Evolutionary conservation across 2,888 invertebrate genomes (phyloP).

Genomic region (Pinctada fucata): DNA sequence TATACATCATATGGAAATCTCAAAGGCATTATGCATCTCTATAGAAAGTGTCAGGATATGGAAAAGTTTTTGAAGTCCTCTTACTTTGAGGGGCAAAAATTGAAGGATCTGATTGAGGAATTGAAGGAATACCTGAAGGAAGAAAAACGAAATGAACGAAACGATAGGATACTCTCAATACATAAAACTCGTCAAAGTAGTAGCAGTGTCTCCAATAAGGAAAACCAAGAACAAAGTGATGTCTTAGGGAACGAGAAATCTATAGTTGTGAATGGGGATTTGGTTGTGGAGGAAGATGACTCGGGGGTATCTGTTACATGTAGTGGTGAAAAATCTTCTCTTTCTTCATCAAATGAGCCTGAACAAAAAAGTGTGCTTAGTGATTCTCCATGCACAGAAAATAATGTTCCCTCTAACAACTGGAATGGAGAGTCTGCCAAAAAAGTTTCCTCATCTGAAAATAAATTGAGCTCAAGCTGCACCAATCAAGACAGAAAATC

Average conservation of each 20-base stretch:
- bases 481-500: not conserved
- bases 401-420: not conserved
- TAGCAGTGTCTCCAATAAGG: not conserved
- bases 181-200: constrained; percentile 6
- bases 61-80: constrained; percentile 68
- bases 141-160: constrained; percentile 63
- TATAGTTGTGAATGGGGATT: not conserved
- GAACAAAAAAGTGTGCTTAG: not conserved
- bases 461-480: not conserved
- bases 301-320: no score
- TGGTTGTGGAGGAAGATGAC: not conserved
- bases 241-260: not conserved
- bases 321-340: constrained; percentile 5
- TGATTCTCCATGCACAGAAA: not conserved
- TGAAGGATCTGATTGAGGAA: constrained; percentile 58
- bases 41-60: constrained; percentile 66
- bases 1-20: constrained; percentile 51
- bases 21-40: constrained; percentile 65
- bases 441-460: not conserved
- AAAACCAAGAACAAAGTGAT: no score
- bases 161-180: constrained; percentile 30
- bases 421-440: not conserved
- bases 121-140: constrained; percentile 60
- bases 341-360: constrained; percentile 19
- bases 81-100: constrained; percentile 66